A percentile compares a stretch with the other conserved stretches of the same genome.
Conservation (phyloP, 2,888 invertebrate genomes). For the Heliconius ismenius region DNA sequence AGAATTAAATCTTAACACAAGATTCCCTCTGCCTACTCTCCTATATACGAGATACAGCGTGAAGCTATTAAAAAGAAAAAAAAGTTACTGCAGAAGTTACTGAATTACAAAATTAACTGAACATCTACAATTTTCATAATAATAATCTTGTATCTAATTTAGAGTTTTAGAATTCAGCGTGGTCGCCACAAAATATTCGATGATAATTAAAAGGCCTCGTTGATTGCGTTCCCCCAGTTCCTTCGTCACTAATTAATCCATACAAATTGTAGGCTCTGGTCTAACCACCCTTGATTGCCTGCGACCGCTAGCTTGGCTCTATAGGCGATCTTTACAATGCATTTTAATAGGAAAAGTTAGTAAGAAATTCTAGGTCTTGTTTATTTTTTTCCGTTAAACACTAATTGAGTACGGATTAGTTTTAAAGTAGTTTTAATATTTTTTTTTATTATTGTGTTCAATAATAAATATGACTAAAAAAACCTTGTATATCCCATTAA, state of each 20-base stretch:
- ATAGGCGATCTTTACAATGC: slow-evolving; percentile 18
- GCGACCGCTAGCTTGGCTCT: slow-evolving; percentile 50
- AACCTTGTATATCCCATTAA: too few relatives aligned
- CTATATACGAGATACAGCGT: neutral
- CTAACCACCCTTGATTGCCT: slow-evolving; percentile 64
- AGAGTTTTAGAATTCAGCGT: neutral
- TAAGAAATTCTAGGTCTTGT: slow-evolving; percentile 14
- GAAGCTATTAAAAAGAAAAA: too few relatives aligned
- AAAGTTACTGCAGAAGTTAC: too few relatives aligned
- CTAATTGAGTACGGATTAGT: neutral
- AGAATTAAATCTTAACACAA: neutral
- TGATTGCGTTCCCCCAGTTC: slow-evolving; percentile 45
- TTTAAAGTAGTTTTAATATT: neutral
- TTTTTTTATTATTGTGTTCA: neutral
- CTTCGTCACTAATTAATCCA: slow-evolving; percentile 64
- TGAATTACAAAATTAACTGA: neutral
- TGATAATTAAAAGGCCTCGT: slow-evolving; percentile 45
- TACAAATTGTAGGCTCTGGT: slow-evolving; percentile 58
- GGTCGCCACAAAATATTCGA: slow-evolving; percentile 36
- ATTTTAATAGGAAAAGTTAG: slow-evolving; percentile 31
- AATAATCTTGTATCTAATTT: slow-evolving; percentile 23
- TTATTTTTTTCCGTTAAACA: neutral
- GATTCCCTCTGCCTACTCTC: neutral
- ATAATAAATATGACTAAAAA: too few relatives aligned
- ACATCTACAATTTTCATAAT: neutral